Percentiles rank a stretch among this genome's conserved stretches.
phyloP scores from a whole-genome alignment of 2,888 invertebrate genomes.

The Diloba caeruleocephala region DNA sequence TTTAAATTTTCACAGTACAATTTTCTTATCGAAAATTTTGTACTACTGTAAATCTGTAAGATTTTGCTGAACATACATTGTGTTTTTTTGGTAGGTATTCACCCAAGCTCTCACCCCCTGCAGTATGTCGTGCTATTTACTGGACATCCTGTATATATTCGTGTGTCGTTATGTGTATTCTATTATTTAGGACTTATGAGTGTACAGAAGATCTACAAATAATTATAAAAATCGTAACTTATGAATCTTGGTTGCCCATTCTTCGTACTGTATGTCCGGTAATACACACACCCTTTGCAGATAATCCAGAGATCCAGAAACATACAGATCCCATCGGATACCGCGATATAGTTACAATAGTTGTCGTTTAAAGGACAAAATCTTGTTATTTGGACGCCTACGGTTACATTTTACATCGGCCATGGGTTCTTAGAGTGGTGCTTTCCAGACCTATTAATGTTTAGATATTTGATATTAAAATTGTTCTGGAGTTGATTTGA shows the following conservation, averaged over 20 bases:
- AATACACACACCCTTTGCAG: constrained; percentile 56
- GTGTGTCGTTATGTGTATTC: no score
- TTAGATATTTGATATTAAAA: constrained; percentile 36
- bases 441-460: constrained; percentile 42
- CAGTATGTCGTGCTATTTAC: no score
- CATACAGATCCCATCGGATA: constrained; percentile 77
- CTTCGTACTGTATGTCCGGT: constrained; percentile 26
- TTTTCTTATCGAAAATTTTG: no score
- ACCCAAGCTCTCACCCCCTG: no score
- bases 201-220: no score
- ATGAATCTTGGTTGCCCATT: constrained; percentile 15
- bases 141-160: no score
- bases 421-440: constrained; percentile 37
- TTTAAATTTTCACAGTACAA: no score
- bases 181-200: no score
- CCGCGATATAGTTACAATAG: constrained; percentile 80
- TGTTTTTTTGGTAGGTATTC: no score
- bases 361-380: constrained; percentile 86
- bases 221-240: no score
- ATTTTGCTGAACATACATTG: no score
- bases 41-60: no score
- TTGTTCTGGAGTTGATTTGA: constrained; percentile 17
- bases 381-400: constrained; percentile 86
- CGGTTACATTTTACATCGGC: constrained; percentile 74
- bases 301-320: constrained; percentile 77